Base-by-base conservation (phyloP, 2,797 vertebrate genomes). In the Chaetodon trifasciatus region DNA sequence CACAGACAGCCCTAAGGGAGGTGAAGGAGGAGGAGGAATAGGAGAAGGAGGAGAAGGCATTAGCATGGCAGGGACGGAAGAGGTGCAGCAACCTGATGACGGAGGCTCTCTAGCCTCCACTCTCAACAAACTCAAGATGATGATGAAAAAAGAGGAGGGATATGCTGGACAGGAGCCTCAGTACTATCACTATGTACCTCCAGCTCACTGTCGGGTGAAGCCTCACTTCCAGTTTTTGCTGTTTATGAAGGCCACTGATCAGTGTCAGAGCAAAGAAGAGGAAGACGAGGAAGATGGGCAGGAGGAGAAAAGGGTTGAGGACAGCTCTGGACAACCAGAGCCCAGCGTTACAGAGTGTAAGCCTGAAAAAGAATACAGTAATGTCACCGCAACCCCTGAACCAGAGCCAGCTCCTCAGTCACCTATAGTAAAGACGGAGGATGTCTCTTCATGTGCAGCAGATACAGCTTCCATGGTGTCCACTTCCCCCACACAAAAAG, bases 111-210 rank as follows among this genome's bases (percentile, higher is more conserved):
- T 99, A 49, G 96, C 97, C 71, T 97, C 96, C 23, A 97, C 98
- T 0, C 94, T 99, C 32, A 98, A 97, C 50, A 99, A 98, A 81
- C 93, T 98, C n/a, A 99, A 99, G 86, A 98, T 96, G 96, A 96
- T 96, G 96, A 98, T 98, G 97, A 98, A 96, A 78, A 96, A 95
- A 87, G 98, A 99, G 75, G 98, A 99, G 75, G 97, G 97, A 74
- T 93, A 95, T 24, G 83, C 90, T 1, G 95, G 96, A 0, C 93
- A 96, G 63, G 98, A 99, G 83, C 97, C 98, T 1, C 94, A 99
- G 70, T 99, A 99, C 94, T 99, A 99, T 87, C 98, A 99, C 93
- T 99, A 99, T 49, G 93, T 98, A 74, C 98, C 98, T 35, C 98
- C 98, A 5, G 97, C 97, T 64, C 98, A 99, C 84, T 99, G 98